Evolutionary conservation across 2,797 vertebrate species (phyloP).

Genomic region (Cossypha heuglini): DNA sequence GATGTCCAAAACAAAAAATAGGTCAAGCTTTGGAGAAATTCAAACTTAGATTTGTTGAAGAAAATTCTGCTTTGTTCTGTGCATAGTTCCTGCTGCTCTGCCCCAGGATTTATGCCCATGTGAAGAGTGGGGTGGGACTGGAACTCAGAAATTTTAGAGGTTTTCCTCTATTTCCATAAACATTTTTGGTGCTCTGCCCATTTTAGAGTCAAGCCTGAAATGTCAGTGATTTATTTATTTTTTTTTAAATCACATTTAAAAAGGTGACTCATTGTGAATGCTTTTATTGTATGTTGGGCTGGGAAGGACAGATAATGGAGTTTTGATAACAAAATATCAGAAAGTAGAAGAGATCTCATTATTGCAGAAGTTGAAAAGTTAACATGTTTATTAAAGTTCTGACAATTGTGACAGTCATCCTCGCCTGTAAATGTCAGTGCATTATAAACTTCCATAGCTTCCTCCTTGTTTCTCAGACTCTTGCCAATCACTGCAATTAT

Average conservation of each 20-base stretch:
- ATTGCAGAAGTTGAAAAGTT: background rate
- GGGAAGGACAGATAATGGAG: constrained; percentile 28
- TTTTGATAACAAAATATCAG: constrained; percentile 22
- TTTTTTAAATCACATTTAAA: background rate
- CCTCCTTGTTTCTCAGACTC: background rate
- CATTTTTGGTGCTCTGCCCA: background rate
- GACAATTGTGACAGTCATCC: constrained; percentile 22
- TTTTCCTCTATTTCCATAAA: background rate
- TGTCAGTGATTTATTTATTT: background rate
- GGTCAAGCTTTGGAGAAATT: background rate
- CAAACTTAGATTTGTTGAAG: background rate
- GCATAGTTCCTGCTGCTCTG: background rate
- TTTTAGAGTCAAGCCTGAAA: background rate
- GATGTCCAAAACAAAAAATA: background rate
- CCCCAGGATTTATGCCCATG: background rate
- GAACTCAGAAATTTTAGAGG: background rate
- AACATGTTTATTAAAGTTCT: constrained; percentile 38
- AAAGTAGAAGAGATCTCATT: background rate
- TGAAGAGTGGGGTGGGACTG: background rate
- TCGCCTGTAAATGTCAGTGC: constrained; percentile 20
- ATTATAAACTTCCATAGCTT: constrained; percentile 11
- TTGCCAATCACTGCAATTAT: constrained; percentile 51
- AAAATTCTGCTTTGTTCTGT: background rate
- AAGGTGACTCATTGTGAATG: constrained; percentile 5
- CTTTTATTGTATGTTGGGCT: constrained; percentile 21